phyloP scores from a whole-genome alignment of 2,797 vertebrate genomes.

The Epinephelus malabaricus region DNA sequence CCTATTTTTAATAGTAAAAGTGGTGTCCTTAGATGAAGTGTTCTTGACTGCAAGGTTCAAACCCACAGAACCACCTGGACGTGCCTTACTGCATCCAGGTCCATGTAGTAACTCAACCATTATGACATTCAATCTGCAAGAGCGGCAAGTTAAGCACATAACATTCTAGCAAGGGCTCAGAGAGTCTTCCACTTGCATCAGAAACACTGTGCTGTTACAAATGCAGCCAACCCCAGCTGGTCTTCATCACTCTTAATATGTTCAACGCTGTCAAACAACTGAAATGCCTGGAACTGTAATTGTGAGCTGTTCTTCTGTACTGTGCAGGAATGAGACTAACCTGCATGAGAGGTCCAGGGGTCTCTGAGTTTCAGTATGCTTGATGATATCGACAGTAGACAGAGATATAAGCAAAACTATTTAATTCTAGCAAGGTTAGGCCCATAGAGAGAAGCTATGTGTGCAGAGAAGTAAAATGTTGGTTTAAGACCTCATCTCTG shows the following conservation, averaged over 20 bases:
- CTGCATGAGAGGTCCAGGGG: background rate
- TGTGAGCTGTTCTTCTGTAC: slow-evolving; percentile 30
- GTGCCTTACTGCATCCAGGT: background rate
- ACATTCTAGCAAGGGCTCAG: slow-evolving; percentile 13
- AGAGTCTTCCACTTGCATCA: slow-evolving; percentile 54
- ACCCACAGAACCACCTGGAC: background rate
- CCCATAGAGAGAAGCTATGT: background rate
- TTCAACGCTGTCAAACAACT: slow-evolving; percentile 69
- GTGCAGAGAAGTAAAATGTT: slow-evolving; percentile 3
- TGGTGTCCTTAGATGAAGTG: background rate
- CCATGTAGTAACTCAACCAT: slow-evolving; percentile 15
- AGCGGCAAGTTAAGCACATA: slow-evolving; percentile 8
- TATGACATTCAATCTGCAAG: background rate
- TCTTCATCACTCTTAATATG: slow-evolving; percentile 55
- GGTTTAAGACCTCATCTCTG: background rate
- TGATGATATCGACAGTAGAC: background rate
- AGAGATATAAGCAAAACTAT: background rate
- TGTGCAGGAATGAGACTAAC: slow-evolving; percentile 1
- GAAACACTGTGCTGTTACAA: slow-evolving; percentile 56
- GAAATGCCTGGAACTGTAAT: slow-evolving; percentile 54
- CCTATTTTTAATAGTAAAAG: background rate
- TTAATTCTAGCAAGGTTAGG: slow-evolving; percentile 6
- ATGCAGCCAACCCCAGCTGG: slow-evolving; percentile 60
- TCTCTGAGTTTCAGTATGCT: slow-evolving; percentile 11
- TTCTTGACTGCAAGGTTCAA: too few species aligned